Evolutionary conservation across 2,888 invertebrate species (phyloP), one percentile per base, ranked within the genome.

Genomic region (Erebia aethiops): DNA sequence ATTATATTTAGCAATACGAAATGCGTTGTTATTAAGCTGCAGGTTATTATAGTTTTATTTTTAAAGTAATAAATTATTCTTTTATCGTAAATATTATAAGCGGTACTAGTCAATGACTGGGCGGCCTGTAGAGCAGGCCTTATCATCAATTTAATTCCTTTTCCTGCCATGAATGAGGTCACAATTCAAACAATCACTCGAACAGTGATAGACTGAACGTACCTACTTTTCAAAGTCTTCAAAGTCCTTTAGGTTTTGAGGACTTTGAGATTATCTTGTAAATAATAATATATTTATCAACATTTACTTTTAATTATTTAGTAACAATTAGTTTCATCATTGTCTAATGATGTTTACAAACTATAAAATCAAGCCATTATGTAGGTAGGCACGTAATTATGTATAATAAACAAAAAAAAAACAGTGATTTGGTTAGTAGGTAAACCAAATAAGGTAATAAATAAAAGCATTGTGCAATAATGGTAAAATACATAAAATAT

Each of bases 161-260:
- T 92, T 92, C 92, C 92, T 92, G 90, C 80, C 85, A 84, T 79
- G 85, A 91, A 91, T 92, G 92, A 92, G 92, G 92, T 92, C 92
- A 92, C 86, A 89, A 87, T 84, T 81, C 83, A 87, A 85, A 88
- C 85, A 85, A 79, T 77, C 73, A 81, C 77, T 82, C 81, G 82
- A 80, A 82, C 75, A 81, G 74, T 79, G 76, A 35, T 35, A 35
- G 51, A 54, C 57, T 61, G 16, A 35, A 35, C n/a, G n/a, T n/a
- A n/a, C 35, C 35, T 65, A 51, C 11, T 52, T 64, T 70, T n/a
- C n/a, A n/a, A n/a, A n/a, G n/a, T n/a, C n/a, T n/a, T n/a, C n/a
- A n/a, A n/a, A n/a, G n/a, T n/a, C n/a, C n/a, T n/a, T n/a, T n/a
- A n/a, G n/a, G n/a, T n/a, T n/a, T n/a, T n/a, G n/a, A n/a, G n/a